Base-by-base conservation (phyloP, 2,797 vertebrate genomes). In the Sebastes taczanowskii region DNA sequence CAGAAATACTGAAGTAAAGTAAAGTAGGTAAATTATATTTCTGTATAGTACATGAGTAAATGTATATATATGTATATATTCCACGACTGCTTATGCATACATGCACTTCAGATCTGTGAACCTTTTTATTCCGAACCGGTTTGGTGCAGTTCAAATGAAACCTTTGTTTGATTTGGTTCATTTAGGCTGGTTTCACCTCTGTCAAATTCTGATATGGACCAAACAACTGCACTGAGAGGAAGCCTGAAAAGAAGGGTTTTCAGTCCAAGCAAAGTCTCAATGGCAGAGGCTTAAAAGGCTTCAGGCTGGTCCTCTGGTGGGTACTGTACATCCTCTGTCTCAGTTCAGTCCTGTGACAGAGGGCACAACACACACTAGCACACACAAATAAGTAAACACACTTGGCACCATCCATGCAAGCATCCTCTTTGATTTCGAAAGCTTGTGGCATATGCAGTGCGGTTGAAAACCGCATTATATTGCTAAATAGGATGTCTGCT, bases 351-450 rank as follows among this genome's bases (percentile, higher is more conserved):
- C 18, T 67, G 35, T 18, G 46, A 70, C 11, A 10, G 38, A 78
- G n/a, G 23, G 11, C 56, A 22, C 23, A 67, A 68, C 38, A 74
- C 65, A 63, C 10, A 60, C 77, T n/a, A 22, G 30, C 29, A 16
- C 53, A 56, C 32, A 78, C 52, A 42, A 4, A 34, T 14, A 64
- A 32, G 32, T 23, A 68, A 30, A 70, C 49, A 77, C 61, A 65
- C 42, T 46, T 32, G 53, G 25, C 74, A 34, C 62, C 35, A 76
- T 55, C 59, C 72, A 86, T 64, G 56, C 74, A 53, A 42, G 27
- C 69, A 56, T 79, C 34, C 53, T 77, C 46, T 78, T 46, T 63
- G 30, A 76, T 81, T 38, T 65, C 29, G 0, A 56, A 16, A 65
- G 68, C 52, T 30, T 7, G 52, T 14, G 25, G 53, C 5, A 38